phyloP scores from a whole-genome alignment of 2,113 vertebrate genomes.

The Ictalurus furcatus region DNA sequence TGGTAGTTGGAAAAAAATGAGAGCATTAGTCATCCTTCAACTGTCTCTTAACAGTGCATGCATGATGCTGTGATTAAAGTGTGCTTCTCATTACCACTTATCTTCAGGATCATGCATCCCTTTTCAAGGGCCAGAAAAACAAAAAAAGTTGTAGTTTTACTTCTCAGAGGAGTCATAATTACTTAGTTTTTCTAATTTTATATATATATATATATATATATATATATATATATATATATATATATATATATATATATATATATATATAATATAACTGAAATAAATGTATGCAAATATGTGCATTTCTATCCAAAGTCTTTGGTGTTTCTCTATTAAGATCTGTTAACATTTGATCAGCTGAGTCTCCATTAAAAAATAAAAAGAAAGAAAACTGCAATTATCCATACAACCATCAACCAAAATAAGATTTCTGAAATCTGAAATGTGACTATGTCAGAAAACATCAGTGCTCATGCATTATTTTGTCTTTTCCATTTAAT shows the following conservation, averaged over 20 bases:
- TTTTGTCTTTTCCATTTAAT: slow-evolving; percentile 38
- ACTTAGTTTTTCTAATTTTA: too few species aligned
- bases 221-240: too few species aligned
- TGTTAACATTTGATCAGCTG: not conserved
- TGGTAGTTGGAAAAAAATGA: slow-evolving; percentile 17
- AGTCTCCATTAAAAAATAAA: not conserved
- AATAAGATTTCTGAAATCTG: slow-evolving; percentile 41
- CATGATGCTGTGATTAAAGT: slow-evolving; percentile 37
- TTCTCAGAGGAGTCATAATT: too few species aligned
- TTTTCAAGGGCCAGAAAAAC: not conserved
- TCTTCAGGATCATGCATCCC: not conserved
- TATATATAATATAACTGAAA: not conserved
- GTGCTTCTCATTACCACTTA: slow-evolving; percentile 12
- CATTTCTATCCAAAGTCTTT: not conserved
- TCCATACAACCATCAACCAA: not conserved
- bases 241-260: too few species aligned
- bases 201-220: too few species aligned
- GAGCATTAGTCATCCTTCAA: slow-evolving; percentile 49
- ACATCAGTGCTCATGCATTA: slow-evolving; percentile 25
- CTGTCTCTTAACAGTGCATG: slow-evolving; percentile 50
- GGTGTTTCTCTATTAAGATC: not conserved
- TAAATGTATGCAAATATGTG: not conserved
- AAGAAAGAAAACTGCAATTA: not conserved
- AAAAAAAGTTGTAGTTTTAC: not conserved
- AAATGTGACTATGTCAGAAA: slow-evolving; percentile 14